Evolutionary conservation across 1,140 invertebrate genomes (phyloP).

Genomic region (Hydropsyche tenuis): DNA sequence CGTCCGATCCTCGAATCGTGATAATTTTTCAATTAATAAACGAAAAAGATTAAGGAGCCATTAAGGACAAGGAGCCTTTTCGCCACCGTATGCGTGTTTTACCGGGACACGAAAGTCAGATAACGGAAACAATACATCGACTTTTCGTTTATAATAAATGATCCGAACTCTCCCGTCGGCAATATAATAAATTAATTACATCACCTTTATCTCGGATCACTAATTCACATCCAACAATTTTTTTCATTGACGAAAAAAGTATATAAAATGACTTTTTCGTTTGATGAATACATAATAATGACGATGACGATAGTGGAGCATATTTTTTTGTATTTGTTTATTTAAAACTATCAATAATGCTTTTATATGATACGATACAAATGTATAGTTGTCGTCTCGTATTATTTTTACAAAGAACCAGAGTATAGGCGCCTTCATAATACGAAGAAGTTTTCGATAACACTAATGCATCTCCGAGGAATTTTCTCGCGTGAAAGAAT

Average conservation of each 20-base stretch:
- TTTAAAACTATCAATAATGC: no score
- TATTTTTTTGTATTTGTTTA: no score
- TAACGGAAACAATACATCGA: constrained; percentile 11
- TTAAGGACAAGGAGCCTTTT: constrained; percentile 10
- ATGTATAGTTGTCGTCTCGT: no score
- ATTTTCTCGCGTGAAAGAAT: constrained; percentile 20
- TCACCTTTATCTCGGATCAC: neutral
- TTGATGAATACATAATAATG: no score
- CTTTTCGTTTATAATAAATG: constrained; percentile 21
- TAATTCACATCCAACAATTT: neutral
- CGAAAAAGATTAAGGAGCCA: constrained; percentile 16
- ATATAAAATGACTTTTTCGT: no score
- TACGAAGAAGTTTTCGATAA: neutral
- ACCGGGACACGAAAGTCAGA: neutral
- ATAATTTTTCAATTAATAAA: constrained; percentile 29
- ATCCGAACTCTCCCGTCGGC: constrained; percentile 8
- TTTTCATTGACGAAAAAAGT: neutral
- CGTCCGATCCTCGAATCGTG: neutral
- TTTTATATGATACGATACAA: no score
- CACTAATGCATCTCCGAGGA: constrained; percentile 5
- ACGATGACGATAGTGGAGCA: no score
- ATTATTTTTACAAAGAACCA: no score
- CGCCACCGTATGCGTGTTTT: constrained; percentile 11
- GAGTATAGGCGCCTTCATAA: no score
- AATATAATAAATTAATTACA: constrained; percentile 19